phyloP scores from a whole-genome alignment of 2,888 invertebrate genomes.

The Drosophila incognita region DNA sequence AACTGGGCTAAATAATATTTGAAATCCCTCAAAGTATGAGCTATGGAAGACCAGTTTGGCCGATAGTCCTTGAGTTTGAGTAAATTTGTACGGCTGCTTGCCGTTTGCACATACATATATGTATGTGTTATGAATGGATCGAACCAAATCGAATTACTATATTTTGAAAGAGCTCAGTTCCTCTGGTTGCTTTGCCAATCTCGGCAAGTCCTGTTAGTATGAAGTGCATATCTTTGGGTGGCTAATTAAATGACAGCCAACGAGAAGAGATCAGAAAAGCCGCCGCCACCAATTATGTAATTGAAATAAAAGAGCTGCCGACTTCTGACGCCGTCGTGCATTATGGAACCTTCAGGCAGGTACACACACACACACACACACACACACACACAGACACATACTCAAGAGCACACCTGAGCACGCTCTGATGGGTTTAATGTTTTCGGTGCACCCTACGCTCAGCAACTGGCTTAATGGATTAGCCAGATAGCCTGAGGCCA shows the following conservation, averaged over 20 bases:
- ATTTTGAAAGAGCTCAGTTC: not conserved
- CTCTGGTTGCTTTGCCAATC: slow-evolving; percentile 6
- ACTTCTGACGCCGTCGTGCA: slow-evolving; percentile 22
- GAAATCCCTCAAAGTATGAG: not conserved
- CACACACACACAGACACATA: not conserved
- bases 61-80: not conserved
- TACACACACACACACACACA: not conserved
- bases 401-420: slow-evolving; percentile 5
- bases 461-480: too few relatives aligned
- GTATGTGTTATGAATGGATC: not conserved
- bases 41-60: not conserved
- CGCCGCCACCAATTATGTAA: slow-evolving; percentile 43
- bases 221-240: slow-evolving; percentile 38
- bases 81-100: not conserved
- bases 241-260: slow-evolving; percentile 50
- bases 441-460: slow-evolving; percentile 3
- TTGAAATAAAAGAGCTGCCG: slow-evolving; percentile 57
- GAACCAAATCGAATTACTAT: not conserved
- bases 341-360: slow-evolving; percentile 9
- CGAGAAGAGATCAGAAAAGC: slow-evolving; percentile 11
- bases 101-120: not conserved
- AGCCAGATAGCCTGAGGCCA: not conserved
- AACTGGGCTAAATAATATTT: not conserved
- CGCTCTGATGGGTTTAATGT: not conserved
- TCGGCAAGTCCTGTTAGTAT: slow-evolving; percentile 11